Base-by-base conservation (phyloP, 2,888 invertebrate species). In the Lepidocyrtoides sp. region DNA sequence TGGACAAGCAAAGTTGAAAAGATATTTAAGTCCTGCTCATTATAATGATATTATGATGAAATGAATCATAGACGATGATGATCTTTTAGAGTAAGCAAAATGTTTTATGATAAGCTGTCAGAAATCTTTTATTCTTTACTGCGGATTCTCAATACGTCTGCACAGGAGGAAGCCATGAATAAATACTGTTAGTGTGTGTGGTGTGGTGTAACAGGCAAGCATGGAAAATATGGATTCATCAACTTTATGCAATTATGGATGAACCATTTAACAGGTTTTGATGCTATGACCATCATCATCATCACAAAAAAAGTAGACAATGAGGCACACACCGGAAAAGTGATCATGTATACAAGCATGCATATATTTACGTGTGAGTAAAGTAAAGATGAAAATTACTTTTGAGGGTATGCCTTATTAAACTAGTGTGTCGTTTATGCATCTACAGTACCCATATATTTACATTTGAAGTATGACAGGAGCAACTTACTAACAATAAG, bases 401-500 rank as follows among this genome's bases (percentile, higher is more conserved):
- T n/a, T 54, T 17, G 2, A 54, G 17, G 17, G 54, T 17, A 54
- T 54, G 14, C 7, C 7, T 36, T 36, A n/a, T 36, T 36, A 36
- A 36, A 17, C 1, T 54, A 54, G 17, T 48, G 48, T n/a, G n/a
- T 10, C 48, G 48, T 48, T 4, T 54, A 26, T 63, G 26, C n/a
- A 1, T 5, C 14, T 51, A 0, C 10, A 29, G 26, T 26, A 41
- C n/a, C 1, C 10, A 26, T 14, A 29, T 63, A 63, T 60, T 60
- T 77, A 54, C 41, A 63, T 86, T 75, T 75, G 20, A 23, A 54
- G 91, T 83, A 92, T 92, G 90, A 82, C 82, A 88, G 91, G 91
- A 92, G 92, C 66, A 41, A 41, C 69, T n/a, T 17, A 26, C 32
- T 14, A n/a, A 20, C 81, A 89, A n/a, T n/a, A n/a, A 8, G 5